phyloP scores from a whole-genome alignment of 2,888 invertebrate species.

The Hofmannophila pseudospretella region DNA sequence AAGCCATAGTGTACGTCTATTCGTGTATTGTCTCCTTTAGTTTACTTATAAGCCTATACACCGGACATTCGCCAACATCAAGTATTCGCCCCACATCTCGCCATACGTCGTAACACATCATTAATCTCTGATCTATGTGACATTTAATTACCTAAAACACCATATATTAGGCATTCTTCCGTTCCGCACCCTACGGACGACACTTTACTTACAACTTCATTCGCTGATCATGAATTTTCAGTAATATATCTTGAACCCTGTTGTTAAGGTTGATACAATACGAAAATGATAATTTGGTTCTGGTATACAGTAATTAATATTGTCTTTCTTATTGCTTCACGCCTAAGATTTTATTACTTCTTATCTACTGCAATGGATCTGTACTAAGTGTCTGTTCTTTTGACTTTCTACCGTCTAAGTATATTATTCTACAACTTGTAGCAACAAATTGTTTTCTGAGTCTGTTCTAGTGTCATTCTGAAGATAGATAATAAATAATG shows the following conservation, averaged over 20 bases:
- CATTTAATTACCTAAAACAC: constrained; percentile 78
- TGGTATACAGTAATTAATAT: constrained; percentile 59
- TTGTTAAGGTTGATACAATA: constrained; percentile 18
- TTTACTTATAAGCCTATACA: too few relatives aligned
- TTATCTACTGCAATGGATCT: constrained; percentile 11
- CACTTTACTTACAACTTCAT: constrained; percentile 28
- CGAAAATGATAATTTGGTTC: neutral
- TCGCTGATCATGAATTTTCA: neutral
- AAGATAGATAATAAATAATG: too few relatives aligned
- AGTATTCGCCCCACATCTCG: constrained; percentile 28
- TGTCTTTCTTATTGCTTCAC: constrained; percentile 74
- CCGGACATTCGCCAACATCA: constrained; percentile 18
- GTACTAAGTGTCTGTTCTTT: too few relatives aligned
- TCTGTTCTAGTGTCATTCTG: too few relatives aligned
- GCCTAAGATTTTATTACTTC: constrained; percentile 72
- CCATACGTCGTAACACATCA: constrained; percentile 68
- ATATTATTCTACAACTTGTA: too few relatives aligned
- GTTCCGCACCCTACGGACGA: constrained; percentile 48
- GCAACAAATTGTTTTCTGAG: too few relatives aligned
- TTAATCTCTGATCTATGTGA: constrained; percentile 77
- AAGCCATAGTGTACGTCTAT: too few relatives aligned
- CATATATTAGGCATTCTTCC: constrained; percentile 75
- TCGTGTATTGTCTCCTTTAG: too few relatives aligned
- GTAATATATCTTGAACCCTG: constrained; percentile 19
- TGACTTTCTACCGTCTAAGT: too few relatives aligned